phyloP scores from a whole-genome alignment of 2,888 invertebrate genomes.

The Hoplodrina blanda region DNA sequence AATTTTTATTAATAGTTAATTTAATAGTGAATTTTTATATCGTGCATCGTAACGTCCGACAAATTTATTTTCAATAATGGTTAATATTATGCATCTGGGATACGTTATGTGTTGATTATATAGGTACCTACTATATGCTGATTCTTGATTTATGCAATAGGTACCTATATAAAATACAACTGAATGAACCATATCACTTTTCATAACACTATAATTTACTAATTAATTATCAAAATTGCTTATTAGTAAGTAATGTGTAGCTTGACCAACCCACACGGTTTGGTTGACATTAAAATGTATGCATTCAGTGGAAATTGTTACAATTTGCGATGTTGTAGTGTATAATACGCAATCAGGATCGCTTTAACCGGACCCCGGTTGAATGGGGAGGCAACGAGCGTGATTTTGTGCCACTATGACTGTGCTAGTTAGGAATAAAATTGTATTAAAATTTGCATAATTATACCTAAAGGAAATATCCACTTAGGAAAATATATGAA shows the following conservation, averaged over 20 bases:
- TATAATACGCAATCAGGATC: constrained; percentile 82
- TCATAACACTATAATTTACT: constrained; percentile 35
- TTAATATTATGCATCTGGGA: constrained; percentile 15
- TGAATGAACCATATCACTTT: constrained; percentile 34
- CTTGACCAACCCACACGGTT: constrained; percentile 42
- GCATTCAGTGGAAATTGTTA: constrained; percentile 72
- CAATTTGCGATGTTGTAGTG: constrained; percentile 74
- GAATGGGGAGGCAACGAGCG: constrained; percentile 76
- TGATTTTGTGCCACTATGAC: constrained; percentile 69
- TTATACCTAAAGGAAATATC: constrained; percentile 18
- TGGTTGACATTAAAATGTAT: constrained; percentile 65
- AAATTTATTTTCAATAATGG: constrained; percentile 1
- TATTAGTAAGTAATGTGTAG: constrained; percentile 1
- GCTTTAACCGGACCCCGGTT: constrained; percentile 75
- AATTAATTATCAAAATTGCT: constrained; percentile 36
- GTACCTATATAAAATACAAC: constrained; percentile 24
- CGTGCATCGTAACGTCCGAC: not conserved
- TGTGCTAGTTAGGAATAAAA: constrained; percentile 51
- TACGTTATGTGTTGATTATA: constrained; percentile 32
- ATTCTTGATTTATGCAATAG: constrained; percentile 47
- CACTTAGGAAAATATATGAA: constrained; percentile 55
- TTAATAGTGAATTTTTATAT: not conserved
- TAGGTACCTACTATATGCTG: constrained; percentile 33
- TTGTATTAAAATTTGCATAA: constrained; percentile 49
- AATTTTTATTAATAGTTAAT: not conserved